Percentiles rank a stretch among this genome's conserved stretches.
Evolutionary conservation across 2,888 invertebrate genomes (phyloP).

Genomic region (Nomada ferruginata): DNA sequence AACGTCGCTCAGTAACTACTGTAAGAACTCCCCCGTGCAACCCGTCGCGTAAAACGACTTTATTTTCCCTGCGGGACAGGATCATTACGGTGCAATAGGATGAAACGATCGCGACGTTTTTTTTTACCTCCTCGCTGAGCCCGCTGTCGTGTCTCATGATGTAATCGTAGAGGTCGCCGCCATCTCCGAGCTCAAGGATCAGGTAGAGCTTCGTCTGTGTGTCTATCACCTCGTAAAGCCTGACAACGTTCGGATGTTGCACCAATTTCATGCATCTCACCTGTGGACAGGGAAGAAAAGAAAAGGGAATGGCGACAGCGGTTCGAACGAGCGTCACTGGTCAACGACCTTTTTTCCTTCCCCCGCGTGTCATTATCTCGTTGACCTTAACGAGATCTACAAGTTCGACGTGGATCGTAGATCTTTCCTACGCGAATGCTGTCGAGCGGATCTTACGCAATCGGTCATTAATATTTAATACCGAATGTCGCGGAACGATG

Average conservation of each 20-base stretch:
- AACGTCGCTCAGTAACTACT: background rate
- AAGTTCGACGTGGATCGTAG: conserved; percentile 54
- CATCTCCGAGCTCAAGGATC: conserved; percentile 98
- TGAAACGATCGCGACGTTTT: conserved; percentile 29
- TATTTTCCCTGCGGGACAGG: background rate
- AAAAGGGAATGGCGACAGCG: background rate
- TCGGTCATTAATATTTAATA: conserved; percentile 52
- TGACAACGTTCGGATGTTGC: conserved; percentile 99
- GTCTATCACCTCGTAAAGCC: conserved; percentile 99
- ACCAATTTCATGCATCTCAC: conserved; percentile 99
- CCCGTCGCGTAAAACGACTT: conserved; percentile 3
- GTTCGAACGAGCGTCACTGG: conserved; percentile 16
- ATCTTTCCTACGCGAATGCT: conserved; percentile 51
- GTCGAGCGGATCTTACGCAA: conserved; percentile 57
- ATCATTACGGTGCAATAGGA: conserved; percentile 14
- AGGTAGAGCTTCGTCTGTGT: conserved; percentile 98
- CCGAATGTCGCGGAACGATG: conserved; percentile 30
- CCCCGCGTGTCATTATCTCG: conserved; percentile 63
- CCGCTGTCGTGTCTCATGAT: conserved; percentile 98
- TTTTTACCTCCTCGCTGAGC: conserved; percentile 87
- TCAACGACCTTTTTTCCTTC: conserved; percentile 57
- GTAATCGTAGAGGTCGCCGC: conserved; percentile 99
- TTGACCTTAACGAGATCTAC: conserved; percentile 68
- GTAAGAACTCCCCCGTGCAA: background rate
- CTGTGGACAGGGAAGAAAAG: conserved; percentile 82